phyloP scores from a whole-genome alignment of 1,140 invertebrate genomes.

The Papilio polytes region DNA sequence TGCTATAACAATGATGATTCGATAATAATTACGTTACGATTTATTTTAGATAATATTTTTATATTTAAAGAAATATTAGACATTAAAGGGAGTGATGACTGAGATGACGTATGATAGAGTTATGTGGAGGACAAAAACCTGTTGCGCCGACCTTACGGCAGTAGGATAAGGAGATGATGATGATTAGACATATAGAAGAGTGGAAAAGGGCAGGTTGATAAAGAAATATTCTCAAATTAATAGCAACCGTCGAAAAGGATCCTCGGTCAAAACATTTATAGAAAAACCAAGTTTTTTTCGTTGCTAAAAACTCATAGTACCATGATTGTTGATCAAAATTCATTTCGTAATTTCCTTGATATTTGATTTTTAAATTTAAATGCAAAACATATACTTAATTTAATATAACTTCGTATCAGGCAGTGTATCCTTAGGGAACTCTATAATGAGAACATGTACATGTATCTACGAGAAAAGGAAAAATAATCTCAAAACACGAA shows the following conservation, averaged over 20 bases:
- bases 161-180: no score
- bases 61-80: no score
- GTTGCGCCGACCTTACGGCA: no score
- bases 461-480: not conserved
- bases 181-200: no score
- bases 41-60: no score
- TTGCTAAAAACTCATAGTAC: not conserved
- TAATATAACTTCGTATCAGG: not conserved
- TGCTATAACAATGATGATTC: constrained; percentile 20
- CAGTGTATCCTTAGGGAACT: not conserved
- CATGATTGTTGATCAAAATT: not conserved
- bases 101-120: no score
- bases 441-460: constrained; percentile 25
- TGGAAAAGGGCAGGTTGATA: no score
- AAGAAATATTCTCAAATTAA: no score
- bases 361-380: not conserved
- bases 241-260: no score
- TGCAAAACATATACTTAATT: not conserved
- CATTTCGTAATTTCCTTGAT: not conserved
- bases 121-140: no score
- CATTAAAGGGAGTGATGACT: no score
- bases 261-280: no score
- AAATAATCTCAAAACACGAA: not conserved
- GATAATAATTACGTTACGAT: constrained; percentile 15
- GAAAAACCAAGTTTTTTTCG: not conserved